Conservation (phyloP, 2,797 vertebrate genomes). For the Acridotheres tristis region DNA sequence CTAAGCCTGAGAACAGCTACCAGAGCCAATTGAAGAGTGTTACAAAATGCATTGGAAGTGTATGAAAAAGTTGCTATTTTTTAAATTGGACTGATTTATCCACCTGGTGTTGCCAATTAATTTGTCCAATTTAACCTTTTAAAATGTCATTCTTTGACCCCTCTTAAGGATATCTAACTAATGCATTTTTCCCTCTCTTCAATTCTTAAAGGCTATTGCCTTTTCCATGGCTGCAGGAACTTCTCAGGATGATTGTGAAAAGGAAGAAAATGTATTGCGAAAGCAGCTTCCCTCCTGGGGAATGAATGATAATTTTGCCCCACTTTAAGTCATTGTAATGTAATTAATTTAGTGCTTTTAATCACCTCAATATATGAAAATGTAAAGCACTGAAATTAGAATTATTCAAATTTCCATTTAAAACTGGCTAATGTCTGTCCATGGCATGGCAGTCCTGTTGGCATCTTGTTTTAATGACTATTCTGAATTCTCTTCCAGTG, state of each 20-base stretch:
- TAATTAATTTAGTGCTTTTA: constrained; percentile 19
- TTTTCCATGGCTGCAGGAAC: background rate
- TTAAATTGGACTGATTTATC: constrained; percentile 50
- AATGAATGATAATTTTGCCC: constrained; percentile 5
- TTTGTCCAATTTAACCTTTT: constrained; percentile 71
- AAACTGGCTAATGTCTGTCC: background rate
- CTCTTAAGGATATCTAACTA: constrained; percentile 48
- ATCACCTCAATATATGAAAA: constrained; percentile 20
- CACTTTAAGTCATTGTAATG: background rate
- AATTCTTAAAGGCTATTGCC: constrained; percentile 4
- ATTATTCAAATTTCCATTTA: constrained; percentile 5
- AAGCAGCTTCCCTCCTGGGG: background rate
- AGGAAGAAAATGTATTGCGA: background rate
- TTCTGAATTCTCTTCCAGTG: background rate
- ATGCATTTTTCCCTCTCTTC: background rate
- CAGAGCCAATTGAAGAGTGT: background rate
- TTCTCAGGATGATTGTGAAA: background rate
- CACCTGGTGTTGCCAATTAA: constrained; percentile 67
- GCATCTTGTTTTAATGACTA: background rate
- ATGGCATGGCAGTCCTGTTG: background rate
- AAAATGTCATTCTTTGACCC: constrained; percentile 65
- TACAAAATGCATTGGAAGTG: background rate
- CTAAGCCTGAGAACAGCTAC: background rate
- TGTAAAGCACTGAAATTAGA: background rate
- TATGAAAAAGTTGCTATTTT: constrained; percentile 3